These are phyloP conservation scores for Hecatera dysodea DNA, from an alignment of 2,888 invertebrate genomes.

Conservation along the genomic window DNA sequence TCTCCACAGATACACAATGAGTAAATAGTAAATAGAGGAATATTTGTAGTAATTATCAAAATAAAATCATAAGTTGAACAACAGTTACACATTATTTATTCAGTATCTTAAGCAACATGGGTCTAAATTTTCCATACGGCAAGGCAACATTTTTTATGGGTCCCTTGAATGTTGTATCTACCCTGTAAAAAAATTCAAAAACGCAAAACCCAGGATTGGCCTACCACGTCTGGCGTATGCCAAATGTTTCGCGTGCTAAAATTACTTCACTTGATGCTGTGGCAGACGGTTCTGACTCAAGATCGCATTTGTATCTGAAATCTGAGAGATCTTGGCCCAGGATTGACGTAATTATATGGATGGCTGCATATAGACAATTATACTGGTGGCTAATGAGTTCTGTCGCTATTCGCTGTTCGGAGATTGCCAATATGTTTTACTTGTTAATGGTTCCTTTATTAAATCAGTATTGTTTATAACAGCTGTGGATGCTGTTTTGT, in stretches of 20 bases:
- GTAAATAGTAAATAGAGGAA: too few species aligned
- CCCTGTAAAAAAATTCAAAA: not conserved
- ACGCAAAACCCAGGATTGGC: not conserved
- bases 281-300: constrained; percentile 41
- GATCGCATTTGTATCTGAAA: constrained; percentile 37
- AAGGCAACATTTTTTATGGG: too few species aligned
- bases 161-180: too few species aligned
- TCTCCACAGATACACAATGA: too few species aligned
- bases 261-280: constrained; percentile 23
- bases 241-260: constrained; percentile 34
- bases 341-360: constrained; percentile 27
- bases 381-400: not conserved
- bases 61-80: too few species aligned
- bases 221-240: constrained; percentile 20
- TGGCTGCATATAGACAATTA: constrained; percentile 14
- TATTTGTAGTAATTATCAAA: too few species aligned
- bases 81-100: too few species aligned
- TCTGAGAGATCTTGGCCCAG: constrained; percentile 42
- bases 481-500: not conserved
- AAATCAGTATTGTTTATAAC: not conserved
- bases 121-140: too few species aligned
- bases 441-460: not conserved
- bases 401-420: not conserved
- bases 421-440: not conserved
- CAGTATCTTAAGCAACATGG: too few species aligned